Evolutionary conservation across 2,888 invertebrate species (phyloP), one percentile per base, ranked within the genome.

Genomic region (Augochlorella aurata): DNA sequence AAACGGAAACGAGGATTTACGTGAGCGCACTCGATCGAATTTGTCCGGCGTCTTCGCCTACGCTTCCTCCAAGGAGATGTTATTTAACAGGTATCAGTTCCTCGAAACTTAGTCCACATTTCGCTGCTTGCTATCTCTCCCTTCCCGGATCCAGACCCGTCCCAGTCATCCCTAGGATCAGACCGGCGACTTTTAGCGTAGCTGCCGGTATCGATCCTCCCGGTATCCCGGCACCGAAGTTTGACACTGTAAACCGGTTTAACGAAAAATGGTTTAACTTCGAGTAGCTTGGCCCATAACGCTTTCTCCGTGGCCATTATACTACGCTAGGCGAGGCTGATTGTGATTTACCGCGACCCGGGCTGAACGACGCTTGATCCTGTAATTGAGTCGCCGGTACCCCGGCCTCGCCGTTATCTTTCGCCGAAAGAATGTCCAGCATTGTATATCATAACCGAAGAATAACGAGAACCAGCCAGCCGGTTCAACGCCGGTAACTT

Each of bases 231-330:
- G 63, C 81, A 70, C 84, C 81, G 90, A 92, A 92, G 89, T 92
- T 92, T 91, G 89, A 89, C 89, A 87, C 87, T 87, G 89, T 90
- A 90, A 92, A 92, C 90, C 90, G 91, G 90, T 92, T 92, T 89
- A 90, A 85, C 89, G 91, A 92, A 92, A 92, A 92, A 91, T 91
- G 88, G 90, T 89, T 90, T 88, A 91, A 91, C 90, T 92, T 89
- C 66, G 88, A 90, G 89, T 86, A 86, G 86, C 83, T 83, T 77
- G 74, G 83, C 75, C 87, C 83, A 82, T 89, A 88, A 88, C 87
- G 84, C 84, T 81, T 84, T 73, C 75, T 58, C 68, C 67, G 58
- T 45, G 74, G 45, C 75, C 81, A 84, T 85, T 85, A 82, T 74
- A 84, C 81, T 10, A 21, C 47, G 54, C 50, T 44, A 21, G 47